Percentiles rank a stretch among this genome's conserved stretches.
Conservation (phyloP, 1,140 invertebrate genomes). For the Drosophila leontia region DNA sequence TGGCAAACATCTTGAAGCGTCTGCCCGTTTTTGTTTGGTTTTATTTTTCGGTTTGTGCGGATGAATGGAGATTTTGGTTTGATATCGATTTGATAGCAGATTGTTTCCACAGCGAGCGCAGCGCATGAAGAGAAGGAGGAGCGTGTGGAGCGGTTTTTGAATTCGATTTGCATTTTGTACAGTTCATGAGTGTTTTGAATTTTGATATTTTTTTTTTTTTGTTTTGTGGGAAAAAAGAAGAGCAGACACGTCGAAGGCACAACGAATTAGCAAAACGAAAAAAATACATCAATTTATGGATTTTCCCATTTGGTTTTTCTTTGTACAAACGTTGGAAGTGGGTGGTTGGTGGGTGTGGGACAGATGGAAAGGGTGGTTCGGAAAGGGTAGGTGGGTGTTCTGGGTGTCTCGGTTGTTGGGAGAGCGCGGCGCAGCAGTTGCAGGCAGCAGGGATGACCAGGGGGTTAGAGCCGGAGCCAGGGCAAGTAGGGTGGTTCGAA, state of each 20-base stretch:
- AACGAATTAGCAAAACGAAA: slow-evolving; percentile 79
- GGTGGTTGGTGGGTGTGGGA: slow-evolving; percentile 21
- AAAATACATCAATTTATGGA: slow-evolving; percentile 75
- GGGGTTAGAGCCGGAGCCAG: slow-evolving; percentile 36
- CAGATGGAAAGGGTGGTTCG: slow-evolving; percentile 16
- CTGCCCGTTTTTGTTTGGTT: slow-evolving; percentile 48
- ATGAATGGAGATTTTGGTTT: slow-evolving; percentile 52
- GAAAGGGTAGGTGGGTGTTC: slow-evolving; percentile 23
- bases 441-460: slow-evolving; percentile 37
- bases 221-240: slow-evolving; percentile 70
- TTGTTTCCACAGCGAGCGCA: slow-evolving; percentile 77
- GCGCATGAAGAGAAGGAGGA: slow-evolving; percentile 76
- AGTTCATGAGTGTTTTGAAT: slow-evolving; percentile 59
- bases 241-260: slow-evolving; percentile 78
- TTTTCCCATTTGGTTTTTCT: slow-evolving; percentile 54
- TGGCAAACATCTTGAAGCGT: slow-evolving; percentile 84
- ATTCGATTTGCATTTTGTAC: slow-evolving; percentile 68
- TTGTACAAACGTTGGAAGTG: slow-evolving; percentile 61
- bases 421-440: slow-evolving; percentile 43
- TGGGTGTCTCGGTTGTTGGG: slow-evolving; percentile 33
- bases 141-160: slow-evolving; percentile 58
- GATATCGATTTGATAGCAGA: slow-evolving; percentile 65
- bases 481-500: slow-evolving; percentile 25
- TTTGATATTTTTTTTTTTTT: slow-evolving; percentile 47
- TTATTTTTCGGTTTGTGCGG: slow-evolving; percentile 38